These are phyloP conservation scores for Microplitis deprimator DNA, from an alignment of 2,888 invertebrate species.

Conservation along the genomic window DNA sequence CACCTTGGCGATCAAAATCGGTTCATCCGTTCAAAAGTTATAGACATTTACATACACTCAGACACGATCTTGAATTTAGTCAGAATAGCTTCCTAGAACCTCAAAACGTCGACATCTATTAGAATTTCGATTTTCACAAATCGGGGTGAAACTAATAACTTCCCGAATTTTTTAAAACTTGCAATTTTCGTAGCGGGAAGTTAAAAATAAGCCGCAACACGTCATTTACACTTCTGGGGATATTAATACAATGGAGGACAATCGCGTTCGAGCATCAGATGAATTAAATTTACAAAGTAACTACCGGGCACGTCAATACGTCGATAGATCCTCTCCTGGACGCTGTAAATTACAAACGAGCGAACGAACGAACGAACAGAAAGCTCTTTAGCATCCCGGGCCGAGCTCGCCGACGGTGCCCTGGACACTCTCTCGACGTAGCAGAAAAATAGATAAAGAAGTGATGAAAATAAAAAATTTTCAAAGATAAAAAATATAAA, in stretches of 20 bases:
- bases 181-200: no score
- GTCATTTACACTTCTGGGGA: neutral
- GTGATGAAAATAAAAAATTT: neutral
- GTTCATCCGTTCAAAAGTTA: no score
- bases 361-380: neutral
- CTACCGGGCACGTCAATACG: neutral
- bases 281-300: neutral
- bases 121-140: no score
- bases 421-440: neutral
- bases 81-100: no score
- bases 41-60: no score
- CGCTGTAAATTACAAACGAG: neutral
- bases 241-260: neutral
- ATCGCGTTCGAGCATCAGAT: neutral
- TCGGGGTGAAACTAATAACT: no score
- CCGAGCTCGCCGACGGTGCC: neutral
- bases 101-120: no score
- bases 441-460: neutral
- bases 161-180: no score
- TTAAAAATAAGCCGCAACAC: neutral
- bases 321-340: neutral
- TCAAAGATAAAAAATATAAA: slow-evolving; percentile 6
- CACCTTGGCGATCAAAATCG: no score
- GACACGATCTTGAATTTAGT: no score
- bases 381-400: neutral